Conservation (phyloP, 2,113 vertebrate species). For the Bucco capensis region DNA sequence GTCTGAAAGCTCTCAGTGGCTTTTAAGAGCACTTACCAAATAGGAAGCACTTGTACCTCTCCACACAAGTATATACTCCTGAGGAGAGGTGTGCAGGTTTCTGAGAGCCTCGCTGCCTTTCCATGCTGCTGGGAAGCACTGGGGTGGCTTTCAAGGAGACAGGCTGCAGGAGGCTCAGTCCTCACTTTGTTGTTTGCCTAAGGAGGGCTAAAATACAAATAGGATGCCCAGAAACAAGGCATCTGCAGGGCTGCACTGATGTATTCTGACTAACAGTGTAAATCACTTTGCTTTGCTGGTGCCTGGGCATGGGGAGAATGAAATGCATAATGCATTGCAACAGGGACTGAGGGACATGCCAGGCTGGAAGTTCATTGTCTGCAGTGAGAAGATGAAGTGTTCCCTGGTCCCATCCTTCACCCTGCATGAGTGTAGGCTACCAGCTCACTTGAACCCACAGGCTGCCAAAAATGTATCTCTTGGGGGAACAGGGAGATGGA, state of each 20-base stretch:
- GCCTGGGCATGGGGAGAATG: not conserved
- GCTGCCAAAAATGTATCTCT: not conserved
- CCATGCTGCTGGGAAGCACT: not conserved
- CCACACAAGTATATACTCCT: not conserved
- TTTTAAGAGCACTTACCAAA: not conserved
- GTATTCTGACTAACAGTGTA: not conserved
- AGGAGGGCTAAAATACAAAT: not conserved
- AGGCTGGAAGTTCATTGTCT: not conserved
- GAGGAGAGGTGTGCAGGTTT: not conserved
- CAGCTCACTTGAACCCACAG: not conserved
- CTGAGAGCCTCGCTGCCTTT: not conserved
- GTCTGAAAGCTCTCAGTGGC: conserved; percentile 1
- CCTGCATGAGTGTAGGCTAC: not conserved
- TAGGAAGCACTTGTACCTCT: conserved; percentile 14
- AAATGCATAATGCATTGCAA: not conserved
- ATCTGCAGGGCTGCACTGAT: not conserved
- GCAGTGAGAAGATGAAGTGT: not conserved
- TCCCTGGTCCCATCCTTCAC: not conserved
- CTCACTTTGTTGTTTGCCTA: not conserved
- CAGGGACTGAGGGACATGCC: not conserved
- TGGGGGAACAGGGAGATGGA: not conserved
- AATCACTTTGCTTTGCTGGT: not conserved
- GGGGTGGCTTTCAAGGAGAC: not conserved
- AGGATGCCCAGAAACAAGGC: not conserved
- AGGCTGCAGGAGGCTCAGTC: not conserved